phyloP scores from a whole-genome alignment of 2,797 vertebrate species.

The Cyprinodon diabolis region DNA sequence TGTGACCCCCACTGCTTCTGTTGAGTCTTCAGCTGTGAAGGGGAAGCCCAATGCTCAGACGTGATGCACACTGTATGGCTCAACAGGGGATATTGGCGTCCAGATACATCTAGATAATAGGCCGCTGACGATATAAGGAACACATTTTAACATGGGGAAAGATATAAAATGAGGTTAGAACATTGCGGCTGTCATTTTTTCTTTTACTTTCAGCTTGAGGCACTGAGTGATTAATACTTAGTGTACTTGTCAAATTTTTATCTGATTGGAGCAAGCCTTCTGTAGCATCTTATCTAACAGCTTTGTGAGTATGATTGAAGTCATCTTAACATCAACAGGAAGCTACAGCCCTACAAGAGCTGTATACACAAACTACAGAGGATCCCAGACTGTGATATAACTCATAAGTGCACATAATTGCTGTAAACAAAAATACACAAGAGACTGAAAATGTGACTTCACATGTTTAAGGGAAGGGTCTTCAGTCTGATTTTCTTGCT shows the following conservation, averaged over 20 bases:
- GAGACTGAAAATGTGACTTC: constrained; percentile 60
- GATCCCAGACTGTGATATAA: constrained; percentile 78
- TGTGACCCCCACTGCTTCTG: constrained; percentile 72
- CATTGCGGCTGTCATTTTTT: neutral
- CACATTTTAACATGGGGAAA: constrained; percentile 4
- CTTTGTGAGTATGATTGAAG: constrained; percentile 60
- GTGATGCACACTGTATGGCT: constrained; percentile 35
- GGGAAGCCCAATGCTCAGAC: constrained; percentile 47
- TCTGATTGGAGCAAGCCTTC: constrained; percentile 16
- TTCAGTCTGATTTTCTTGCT: constrained; percentile 15
- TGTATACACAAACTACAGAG: constrained; percentile 71
- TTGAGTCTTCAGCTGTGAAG: constrained; percentile 69
- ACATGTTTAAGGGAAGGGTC: constrained; percentile 45
- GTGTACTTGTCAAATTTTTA: neutral
- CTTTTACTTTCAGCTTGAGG: neutral
- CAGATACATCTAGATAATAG: constrained; percentile 16
- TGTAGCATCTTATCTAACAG: constrained; percentile 18
- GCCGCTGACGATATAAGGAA: constrained; percentile 12
- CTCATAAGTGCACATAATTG: constrained; percentile 75
- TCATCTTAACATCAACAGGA: constrained; percentile 78
- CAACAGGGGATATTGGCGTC: constrained; percentile 24
- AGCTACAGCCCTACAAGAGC: constrained; percentile 62
- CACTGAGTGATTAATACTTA: neutral
- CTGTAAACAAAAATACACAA: constrained; percentile 69
- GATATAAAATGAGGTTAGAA: neutral